phyloP scores from a whole-genome alignment of 1,140 invertebrate genomes.

The Ceratitis capitata region DNA sequence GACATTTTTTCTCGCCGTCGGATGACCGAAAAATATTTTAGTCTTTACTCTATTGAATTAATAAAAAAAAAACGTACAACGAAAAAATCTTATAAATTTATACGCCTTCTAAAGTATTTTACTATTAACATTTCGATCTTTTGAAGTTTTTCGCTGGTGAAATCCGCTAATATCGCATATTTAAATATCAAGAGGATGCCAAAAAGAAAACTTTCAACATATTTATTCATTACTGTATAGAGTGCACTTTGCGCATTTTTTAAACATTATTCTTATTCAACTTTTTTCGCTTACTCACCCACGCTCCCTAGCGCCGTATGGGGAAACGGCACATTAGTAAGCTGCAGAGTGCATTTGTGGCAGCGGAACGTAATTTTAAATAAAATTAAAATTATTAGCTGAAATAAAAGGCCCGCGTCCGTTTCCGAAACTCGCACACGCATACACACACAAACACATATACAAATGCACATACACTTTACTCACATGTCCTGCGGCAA shows the following conservation, averaged over 20 bases:
- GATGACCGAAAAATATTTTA: too few species aligned
- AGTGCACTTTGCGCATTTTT: slow-evolving; percentile 20
- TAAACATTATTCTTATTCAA: background rate
- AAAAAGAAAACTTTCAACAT: slow-evolving; percentile 47
- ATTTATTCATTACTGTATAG: slow-evolving; percentile 54
- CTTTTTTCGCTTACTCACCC: background rate
- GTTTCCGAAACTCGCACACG: slow-evolving; percentile 1
- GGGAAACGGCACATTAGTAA: background rate
- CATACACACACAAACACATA: background rate
- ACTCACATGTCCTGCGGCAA: slow-evolving; percentile 51
- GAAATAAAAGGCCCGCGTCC: slow-evolving; percentile 47
- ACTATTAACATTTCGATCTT: too few species aligned
- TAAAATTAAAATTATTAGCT: slow-evolving; percentile 64
- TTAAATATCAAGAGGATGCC: background rate
- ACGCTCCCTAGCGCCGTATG: background rate
- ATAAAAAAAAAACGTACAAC: too few species aligned
- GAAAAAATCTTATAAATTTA: too few species aligned
- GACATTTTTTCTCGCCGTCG: too few species aligned
- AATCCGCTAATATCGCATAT: background rate
- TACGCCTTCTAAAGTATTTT: background rate
- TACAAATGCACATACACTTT: background rate
- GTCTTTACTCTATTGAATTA: too few species aligned
- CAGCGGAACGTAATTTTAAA: slow-evolving; percentile 60
- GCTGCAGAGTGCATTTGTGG: slow-evolving; percentile 30
- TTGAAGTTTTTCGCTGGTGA: background rate